These are phyloP conservation scores for Eubasilissa splendida DNA, from an alignment of 2,888 invertebrate species.

Conservation along the genomic window DNA sequence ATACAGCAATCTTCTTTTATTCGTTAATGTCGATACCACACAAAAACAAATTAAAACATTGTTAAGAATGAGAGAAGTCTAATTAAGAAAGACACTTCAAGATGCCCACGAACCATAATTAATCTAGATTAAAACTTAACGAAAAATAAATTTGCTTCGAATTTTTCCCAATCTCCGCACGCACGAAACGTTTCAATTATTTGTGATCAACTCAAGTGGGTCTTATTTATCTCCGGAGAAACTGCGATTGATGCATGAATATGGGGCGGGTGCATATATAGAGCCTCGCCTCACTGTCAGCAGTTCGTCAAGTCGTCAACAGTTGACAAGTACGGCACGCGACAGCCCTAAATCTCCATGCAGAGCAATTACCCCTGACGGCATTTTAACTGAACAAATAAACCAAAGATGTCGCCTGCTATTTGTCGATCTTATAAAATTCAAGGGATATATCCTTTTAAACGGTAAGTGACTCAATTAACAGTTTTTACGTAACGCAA, in stretches of 20 bases:
- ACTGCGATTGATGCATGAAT: neutral
- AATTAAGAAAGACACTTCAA: too few relatives aligned
- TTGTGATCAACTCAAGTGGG: neutral
- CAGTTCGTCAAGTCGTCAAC: conserved; percentile 46
- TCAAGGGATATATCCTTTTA: neutral
- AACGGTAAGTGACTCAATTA: neutral
- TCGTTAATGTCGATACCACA: too few relatives aligned
- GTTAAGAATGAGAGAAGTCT: too few relatives aligned
- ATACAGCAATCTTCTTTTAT: too few relatives aligned
- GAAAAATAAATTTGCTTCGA: too few relatives aligned
- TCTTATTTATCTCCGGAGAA: neutral
- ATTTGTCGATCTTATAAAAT: conserved; percentile 12
- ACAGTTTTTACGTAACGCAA: neutral
- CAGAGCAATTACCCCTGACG: conserved; percentile 41
- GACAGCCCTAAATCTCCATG: conserved; percentile 51
- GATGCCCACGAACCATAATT: too few relatives aligned
- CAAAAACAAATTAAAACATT: too few relatives aligned
- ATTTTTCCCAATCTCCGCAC: neutral
- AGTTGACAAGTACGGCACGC: conserved; percentile 44
- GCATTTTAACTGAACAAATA: conserved; percentile 38
- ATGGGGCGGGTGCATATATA: neutral
- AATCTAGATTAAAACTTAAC: too few relatives aligned
- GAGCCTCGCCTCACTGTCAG: conserved; percentile 22
- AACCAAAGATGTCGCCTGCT: conserved; percentile 5
- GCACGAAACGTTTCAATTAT: conserved; percentile 28